Percentiles rank a stretch among this genome's conserved stretches.
These are phyloP conservation scores for Crepidodera aurea DNA, from an alignment of 2,888 invertebrate genomes.

Conservation along the genomic window DNA sequence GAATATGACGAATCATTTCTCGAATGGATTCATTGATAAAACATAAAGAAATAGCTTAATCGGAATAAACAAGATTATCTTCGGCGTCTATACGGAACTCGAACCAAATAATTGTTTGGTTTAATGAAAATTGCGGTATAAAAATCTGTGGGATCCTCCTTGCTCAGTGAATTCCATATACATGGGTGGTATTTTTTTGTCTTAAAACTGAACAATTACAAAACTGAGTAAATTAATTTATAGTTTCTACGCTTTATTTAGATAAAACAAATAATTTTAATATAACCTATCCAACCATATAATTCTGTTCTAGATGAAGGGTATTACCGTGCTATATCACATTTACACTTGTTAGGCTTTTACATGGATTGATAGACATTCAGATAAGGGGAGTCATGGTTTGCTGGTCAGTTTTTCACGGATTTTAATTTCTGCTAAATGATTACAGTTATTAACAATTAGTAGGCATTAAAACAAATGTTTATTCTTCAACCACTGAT, in stretches of 20 bases:
- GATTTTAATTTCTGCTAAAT: constrained; percentile 19
- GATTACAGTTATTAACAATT: constrained; percentile 16
- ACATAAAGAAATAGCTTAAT: too few relatives aligned
- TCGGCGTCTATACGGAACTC: constrained; percentile 2
- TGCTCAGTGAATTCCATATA: constrained; percentile 2
- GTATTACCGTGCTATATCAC: constrained; percentile 32
- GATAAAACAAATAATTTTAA: neutral
- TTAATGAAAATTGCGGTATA: constrained; percentile 20
- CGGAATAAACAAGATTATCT: constrained; percentile 9
- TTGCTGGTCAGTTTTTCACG: constrained; percentile 26
- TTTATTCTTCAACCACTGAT: neutral
- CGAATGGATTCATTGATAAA: too few relatives aligned
- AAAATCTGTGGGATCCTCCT: constrained; percentile 7
- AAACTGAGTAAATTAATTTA: too few relatives aligned
- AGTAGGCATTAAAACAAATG: constrained; percentile 5
- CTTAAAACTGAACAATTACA: too few relatives aligned
- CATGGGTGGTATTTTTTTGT: constrained; percentile 22
- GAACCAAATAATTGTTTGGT: constrained; percentile 18
- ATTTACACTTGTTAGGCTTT: constrained; percentile 34
- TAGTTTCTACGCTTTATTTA: neutral
- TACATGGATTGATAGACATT: constrained; percentile 33
- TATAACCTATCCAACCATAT: constrained; percentile 19
- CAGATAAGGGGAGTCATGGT: constrained; percentile 33
- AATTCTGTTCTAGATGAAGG: constrained; percentile 33
- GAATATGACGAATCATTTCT: too few relatives aligned